Evolutionary conservation across 2,797 vertebrate genomes (phyloP), one percentile per base, ranked within the genome.

Genomic region (Chromobotia macracanthus): DNA sequence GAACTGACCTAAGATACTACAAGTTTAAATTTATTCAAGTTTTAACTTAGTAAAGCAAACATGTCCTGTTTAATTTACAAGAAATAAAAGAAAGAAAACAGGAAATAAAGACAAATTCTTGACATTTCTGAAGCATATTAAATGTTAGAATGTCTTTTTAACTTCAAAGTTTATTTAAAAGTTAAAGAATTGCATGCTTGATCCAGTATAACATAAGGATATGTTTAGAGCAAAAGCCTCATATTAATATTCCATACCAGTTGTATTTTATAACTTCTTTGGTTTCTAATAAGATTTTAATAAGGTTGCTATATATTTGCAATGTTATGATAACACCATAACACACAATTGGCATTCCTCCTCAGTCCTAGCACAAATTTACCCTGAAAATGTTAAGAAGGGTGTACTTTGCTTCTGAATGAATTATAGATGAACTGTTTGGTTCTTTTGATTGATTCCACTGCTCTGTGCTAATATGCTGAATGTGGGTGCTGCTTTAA

Each of bases 381-480:
- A 72, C 60, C 31, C 65, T 77, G 72, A 83, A 83, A 16, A 70
- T 81, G 61, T 75, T 46, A 56, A 77, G 69, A 61, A 61, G 63
- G 70, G 77, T 82, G 72, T 71, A 75, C 69, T 83, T 78, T 67
- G 66, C 76, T 77, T 82, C 70, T 67, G 70, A 82, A 82, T 85
- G 82, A 83, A 85, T 85, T 75, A 83, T 82, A 82, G 69, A 85
- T 85, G 35, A 83, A 76, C 46, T 77, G 79, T 82, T 85, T 83
- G 73, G 77, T 80, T 82, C 73, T 83, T 81, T 74, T 82, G 77
- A 77, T 80, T 77, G 83, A 65, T 68, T 66, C 51, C 69, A 55
- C 5, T 38, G 35, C 53, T 83, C 79, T 38, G 35, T 72, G 66
- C 79, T 82, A 81, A 81, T 83, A 72, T 85, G 48, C 60, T 81